These are phyloP conservation scores for Gymnoscelis rufifasciata DNA, from an alignment of 2,888 invertebrate species.

Conservation along the genomic window DNA sequence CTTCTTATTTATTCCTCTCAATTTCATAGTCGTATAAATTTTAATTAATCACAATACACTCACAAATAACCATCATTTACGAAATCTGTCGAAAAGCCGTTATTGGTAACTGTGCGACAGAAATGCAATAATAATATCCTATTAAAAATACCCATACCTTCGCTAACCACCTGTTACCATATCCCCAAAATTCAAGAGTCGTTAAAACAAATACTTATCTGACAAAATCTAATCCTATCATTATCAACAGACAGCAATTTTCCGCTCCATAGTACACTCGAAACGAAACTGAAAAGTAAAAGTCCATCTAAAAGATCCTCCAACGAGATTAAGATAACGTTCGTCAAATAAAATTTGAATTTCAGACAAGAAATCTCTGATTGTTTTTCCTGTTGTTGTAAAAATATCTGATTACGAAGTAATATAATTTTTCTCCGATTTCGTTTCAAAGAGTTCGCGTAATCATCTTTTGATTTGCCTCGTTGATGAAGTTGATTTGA, in stretches of 20 bases:
- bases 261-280: neutral
- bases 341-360: neutral
- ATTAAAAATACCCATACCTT: no score
- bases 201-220: no score
- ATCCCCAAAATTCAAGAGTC: no score
- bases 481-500: neutral
- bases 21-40: no score
- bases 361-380: neutral
- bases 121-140: no score
- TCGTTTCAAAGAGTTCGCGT: neutral
- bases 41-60: no score
- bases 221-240: neutral
- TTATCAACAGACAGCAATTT: neutral
- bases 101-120: no score
- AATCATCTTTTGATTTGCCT: neutral
- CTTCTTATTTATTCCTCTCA: no score
- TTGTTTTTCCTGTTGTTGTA: slow-evolving; percentile 1
- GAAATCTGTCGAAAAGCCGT: no score
- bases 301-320: neutral
- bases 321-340: neutral
- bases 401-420: slow-evolving; percentile 12
- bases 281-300: neutral
- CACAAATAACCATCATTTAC: no score
- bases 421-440: slow-evolving; percentile 10
- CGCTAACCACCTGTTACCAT: no score